A percentile compares a stretch with the other conserved stretches of the same genome.
Evolutionary conservation across 2,113 vertebrate species (phyloP).

Genomic region (Mystacornis crossleyi): DNA sequence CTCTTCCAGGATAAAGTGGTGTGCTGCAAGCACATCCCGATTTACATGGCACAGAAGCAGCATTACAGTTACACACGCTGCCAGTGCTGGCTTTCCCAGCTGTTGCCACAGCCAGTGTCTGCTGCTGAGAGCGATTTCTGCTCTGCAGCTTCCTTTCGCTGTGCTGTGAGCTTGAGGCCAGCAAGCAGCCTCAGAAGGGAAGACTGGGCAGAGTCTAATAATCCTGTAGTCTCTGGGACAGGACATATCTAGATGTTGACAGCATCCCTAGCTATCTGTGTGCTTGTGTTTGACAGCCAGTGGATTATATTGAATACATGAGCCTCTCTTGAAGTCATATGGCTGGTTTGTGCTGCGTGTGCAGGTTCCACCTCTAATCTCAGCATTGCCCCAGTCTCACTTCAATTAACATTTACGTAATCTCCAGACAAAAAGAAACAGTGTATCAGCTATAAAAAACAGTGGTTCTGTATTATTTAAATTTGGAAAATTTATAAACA

Average conservation of each 20-base stretch:
- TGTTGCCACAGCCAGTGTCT: neutral
- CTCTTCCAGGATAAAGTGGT: neutral
- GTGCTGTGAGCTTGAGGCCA: neutral
- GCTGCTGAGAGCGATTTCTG: neutral
- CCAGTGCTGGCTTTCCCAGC: neutral
- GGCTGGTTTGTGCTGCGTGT: neutral
- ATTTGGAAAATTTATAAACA: neutral
- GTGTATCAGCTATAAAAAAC: neutral
- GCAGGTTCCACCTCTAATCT: neutral
- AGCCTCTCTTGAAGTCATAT: neutral
- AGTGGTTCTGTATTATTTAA: neutral
- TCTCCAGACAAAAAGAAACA: neutral
- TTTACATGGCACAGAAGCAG: neutral
- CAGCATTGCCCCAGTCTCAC: neutral
- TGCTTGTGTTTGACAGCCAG: neutral
- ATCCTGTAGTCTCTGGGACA: neutral
- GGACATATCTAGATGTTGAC: neutral
- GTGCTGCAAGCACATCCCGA: neutral
- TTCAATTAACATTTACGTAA: neutral
- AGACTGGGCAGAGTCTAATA: neutral
- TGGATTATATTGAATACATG: accelerated
- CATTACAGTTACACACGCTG: neutral
- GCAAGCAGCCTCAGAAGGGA: neutral
- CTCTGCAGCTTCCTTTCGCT: neutral
- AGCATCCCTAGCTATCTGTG: neutral